Percentiles rank a stretch among this genome's conserved stretches.
Evolutionary conservation across 1,140 invertebrate genomes (phyloP).

Genomic region (Pemphigus obesinymphae): DNA sequence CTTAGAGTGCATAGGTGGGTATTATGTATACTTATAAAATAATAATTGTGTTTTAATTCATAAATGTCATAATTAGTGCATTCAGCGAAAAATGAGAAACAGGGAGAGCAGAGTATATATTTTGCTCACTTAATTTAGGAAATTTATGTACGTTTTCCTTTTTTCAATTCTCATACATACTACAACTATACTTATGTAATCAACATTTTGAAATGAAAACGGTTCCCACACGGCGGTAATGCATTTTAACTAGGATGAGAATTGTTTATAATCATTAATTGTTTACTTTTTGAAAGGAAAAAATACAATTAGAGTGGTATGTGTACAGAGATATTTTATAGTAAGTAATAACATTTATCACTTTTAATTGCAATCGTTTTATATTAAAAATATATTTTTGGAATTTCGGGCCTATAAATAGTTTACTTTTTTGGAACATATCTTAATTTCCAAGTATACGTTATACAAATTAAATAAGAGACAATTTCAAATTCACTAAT

Average conservation of each 20-base stretch:
- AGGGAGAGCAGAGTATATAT: not conserved
- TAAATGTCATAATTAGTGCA: not conserved
- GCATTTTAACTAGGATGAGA: not conserved
- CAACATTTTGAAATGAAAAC: conserved; percentile 11
- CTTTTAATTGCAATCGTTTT: too few species aligned
- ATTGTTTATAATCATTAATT: not conserved
- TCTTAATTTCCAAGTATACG: too few species aligned
- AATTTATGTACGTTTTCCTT: not conserved
- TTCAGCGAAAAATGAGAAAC: too few species aligned
- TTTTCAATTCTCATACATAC: not conserved
- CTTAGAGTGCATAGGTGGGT: not conserved
- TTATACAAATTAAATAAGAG: too few species aligned
- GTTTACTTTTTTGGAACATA: too few species aligned
- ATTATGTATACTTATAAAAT: not conserved
- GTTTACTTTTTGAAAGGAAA: not conserved
- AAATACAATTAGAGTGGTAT: not conserved
- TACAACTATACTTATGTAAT: not conserved
- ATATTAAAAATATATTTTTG: too few species aligned
- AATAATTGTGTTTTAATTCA: not conserved
- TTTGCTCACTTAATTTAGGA: not conserved
- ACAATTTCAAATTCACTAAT: too few species aligned
- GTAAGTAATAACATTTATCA: too few species aligned
- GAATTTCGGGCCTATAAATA: too few species aligned
- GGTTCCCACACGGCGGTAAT: conserved; percentile 1
- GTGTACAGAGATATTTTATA: too few species aligned